Evolutionary conservation across 2,888 invertebrate species (phyloP).

Genomic region (Coelinius sp.): DNA sequence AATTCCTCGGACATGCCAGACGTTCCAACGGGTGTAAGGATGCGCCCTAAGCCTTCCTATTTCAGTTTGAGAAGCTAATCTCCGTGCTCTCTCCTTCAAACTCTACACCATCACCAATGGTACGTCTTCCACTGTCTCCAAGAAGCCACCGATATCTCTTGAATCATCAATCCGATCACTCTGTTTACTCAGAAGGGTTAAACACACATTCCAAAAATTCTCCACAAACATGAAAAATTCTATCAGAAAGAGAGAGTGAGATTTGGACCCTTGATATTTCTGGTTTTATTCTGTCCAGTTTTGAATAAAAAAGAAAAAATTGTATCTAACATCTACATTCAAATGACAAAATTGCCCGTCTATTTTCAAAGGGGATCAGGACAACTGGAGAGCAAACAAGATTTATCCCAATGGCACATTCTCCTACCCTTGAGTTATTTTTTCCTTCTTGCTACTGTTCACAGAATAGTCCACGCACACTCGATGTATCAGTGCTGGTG

Average conservation of each 20-base stretch:
- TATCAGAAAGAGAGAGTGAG: constrained; percentile 23
- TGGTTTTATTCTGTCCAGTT: constrained; percentile 18
- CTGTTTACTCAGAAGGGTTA: constrained; percentile 31
- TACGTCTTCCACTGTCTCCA: not conserved
- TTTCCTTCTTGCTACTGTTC: constrained; percentile 39
- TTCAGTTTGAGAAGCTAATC: constrained; percentile 23
- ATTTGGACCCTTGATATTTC: constrained; percentile 8
- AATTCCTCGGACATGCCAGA: constrained; percentile 14
- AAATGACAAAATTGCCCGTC: constrained; percentile 50
- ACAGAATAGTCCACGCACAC: constrained; percentile 50
- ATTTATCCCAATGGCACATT: constrained; percentile 33
- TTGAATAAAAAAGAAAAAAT: too few relatives aligned
- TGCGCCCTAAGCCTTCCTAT: constrained; percentile 18
- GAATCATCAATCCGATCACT: constrained; percentile 13
- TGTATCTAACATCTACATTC: constrained; percentile 63
- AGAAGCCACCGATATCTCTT: not conserved
- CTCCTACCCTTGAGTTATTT: constrained; percentile 38
- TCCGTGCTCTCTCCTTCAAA: not conserved
- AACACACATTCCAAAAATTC: constrained; percentile 20
- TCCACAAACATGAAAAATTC: constrained; percentile 9
- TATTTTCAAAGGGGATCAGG: constrained; percentile 45
- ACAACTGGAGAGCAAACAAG: constrained; percentile 48
- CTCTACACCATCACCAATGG: constrained; percentile 7
- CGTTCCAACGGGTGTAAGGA: constrained; percentile 21
- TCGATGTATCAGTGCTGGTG: constrained; percentile 65